Evolutionary conservation across 2,113 vertebrate genomes (phyloP).

Genomic region (Neotragus pygmaeus): DNA sequence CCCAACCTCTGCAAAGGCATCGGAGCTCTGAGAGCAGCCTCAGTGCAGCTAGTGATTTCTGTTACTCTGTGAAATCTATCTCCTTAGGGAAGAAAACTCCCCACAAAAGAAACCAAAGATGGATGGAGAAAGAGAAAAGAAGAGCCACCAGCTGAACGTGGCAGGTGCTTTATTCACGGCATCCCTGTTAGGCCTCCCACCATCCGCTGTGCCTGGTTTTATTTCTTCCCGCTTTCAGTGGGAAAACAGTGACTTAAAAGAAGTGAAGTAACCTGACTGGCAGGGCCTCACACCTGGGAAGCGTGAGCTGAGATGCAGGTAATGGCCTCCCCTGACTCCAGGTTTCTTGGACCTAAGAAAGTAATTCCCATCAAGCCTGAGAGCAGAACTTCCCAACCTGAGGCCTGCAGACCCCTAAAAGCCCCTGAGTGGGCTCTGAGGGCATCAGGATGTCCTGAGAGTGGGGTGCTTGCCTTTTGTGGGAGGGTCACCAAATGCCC

Average conservation of each 20-base stretch:
- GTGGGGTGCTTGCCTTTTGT: not conserved
- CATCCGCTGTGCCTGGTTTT: not conserved
- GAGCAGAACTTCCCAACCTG: not conserved
- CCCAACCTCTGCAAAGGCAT: not conserved
- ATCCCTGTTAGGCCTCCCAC: not conserved
- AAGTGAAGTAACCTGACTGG: not conserved
- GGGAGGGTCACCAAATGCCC: not conserved
- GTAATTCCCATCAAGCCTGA: not conserved
- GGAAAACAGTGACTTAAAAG: not conserved
- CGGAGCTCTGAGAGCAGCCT: not conserved
- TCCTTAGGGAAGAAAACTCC: not conserved
- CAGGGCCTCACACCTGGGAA: not conserved
- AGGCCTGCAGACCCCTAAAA: not conserved
- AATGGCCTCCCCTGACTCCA: fast-evolving
- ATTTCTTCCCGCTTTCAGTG: not conserved
- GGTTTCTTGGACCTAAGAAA: not conserved
- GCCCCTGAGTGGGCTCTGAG: not conserved
- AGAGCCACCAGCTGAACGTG: not conserved
- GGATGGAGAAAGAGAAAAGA: not conserved
- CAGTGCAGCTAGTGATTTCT: not conserved
- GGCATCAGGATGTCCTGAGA: not conserved
- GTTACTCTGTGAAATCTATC: not conserved
- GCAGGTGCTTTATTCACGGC: not conserved
- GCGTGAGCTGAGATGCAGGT: not conserved
- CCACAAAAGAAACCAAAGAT: not conserved